Evolutionary conservation across 2,797 vertebrate species (phyloP), one percentile per base, ranked within the genome.

Genomic region (Centroberyx gerrardi): DNA sequence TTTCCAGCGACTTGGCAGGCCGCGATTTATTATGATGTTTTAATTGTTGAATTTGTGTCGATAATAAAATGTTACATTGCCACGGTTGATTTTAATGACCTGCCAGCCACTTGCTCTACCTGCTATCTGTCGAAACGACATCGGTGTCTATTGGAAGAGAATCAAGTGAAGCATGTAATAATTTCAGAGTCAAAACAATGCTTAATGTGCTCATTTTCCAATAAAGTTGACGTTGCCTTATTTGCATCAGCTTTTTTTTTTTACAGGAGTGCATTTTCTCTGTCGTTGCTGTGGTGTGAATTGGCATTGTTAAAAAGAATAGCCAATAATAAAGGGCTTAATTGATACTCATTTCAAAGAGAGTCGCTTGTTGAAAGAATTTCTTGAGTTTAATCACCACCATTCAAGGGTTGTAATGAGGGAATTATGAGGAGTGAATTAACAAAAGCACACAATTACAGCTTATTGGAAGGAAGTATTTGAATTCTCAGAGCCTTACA

Each of bases 321-420:
- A 85, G 77, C 80, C 84, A 84, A 75, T 91, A 93, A 93, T 93
- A 91, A 93, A 92, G 78, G 80, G 76, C 88, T 87, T 94, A 90
- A 92, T 93, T 93, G 92, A 91, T 93, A 90, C 88, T 90, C 65
- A 82, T 93, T 93, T 94, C 91, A 93, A 93, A 93, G 90, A 85
- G 88, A 88, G 66, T 52, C 52, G 83, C 84, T 84, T 86, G 88
- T 93, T 93, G 87, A 93, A 93, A 90, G 87, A 90, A 81, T 88
- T 90, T 88, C 79, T 88, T 75, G 74, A 83, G 88, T 90, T 92
- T 92, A 92, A 93, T 94, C 89, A 90, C 85, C 81, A 72, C 82
- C 81, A 92, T 92, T 92, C 88, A 90, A 83, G 84, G 81, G 82
- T 84, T 82, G 68, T 92, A 93, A 93, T 91, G 90, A 93, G 90